These are phyloP conservation scores for Amphiprion percula DNA, from an alignment of 2,113 vertebrate genomes.

Conservation along the genomic window DNA sequence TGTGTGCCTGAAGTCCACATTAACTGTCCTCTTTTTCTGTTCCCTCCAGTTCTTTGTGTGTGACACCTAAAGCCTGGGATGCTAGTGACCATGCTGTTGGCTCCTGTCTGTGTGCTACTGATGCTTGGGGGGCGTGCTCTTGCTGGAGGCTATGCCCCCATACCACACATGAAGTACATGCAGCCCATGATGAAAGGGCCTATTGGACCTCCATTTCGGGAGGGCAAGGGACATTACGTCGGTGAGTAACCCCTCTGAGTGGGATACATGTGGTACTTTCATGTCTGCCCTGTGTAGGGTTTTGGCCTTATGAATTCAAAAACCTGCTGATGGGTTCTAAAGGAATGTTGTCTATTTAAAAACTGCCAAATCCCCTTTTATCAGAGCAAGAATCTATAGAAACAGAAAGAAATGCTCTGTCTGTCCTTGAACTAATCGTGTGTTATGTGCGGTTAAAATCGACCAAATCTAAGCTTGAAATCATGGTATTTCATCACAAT, in stretches of 20 bases:
- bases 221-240: slow-evolving; percentile 98
- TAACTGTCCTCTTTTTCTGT: slow-evolving; percentile 27
- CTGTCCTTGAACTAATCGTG: no score
- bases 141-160: slow-evolving; percentile 90
- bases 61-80: slow-evolving; percentile 64
- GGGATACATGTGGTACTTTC: neutral
- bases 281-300: neutral
- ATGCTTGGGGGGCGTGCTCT: slow-evolving; percentile 69
- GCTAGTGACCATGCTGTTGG: slow-evolving; percentile 78
- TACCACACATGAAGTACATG: slow-evolving; percentile 93
- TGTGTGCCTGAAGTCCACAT: neutral
- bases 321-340: no score
- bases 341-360: no score
- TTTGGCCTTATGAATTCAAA: neutral
- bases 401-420: no score
- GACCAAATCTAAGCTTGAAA: no score
- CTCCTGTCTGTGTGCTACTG: slow-evolving; percentile 83
- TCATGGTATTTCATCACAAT: no score
- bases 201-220: slow-evolving; percentile 95
- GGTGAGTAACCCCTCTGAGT: slow-evolving; percentile 86
- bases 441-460: no score
- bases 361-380: no score
- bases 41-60: slow-evolving; percentile 61
- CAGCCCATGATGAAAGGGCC: slow-evolving; percentile 99
- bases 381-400: no score